Evolutionary conservation across 2,888 invertebrate genomes (phyloP).

Genomic region (Pomacea canaliculata): DNA sequence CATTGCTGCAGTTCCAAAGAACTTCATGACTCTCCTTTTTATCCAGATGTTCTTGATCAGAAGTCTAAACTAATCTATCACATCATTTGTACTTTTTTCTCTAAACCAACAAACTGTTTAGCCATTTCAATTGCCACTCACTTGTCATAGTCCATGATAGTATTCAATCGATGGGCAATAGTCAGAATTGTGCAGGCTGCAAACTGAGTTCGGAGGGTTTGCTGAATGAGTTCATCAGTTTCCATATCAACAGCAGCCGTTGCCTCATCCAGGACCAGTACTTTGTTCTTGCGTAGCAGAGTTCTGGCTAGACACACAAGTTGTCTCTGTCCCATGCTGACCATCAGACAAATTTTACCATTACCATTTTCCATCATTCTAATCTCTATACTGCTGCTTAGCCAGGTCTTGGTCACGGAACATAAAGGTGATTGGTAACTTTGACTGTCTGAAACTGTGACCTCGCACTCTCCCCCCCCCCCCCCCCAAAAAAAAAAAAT

Average conservation of each 20-base stretch:
- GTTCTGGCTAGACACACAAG: constrained; percentile 88
- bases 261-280: constrained; percentile 68
- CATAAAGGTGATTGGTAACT: too few species aligned
- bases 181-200: constrained; percentile 74
- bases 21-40: too few species aligned
- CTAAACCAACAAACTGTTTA: too few species aligned
- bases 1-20: too few species aligned
- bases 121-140: constrained; percentile 10
- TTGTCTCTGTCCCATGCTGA: constrained; percentile 91
- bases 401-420: too few species aligned
- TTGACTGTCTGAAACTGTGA: too few species aligned
- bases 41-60: too few species aligned
- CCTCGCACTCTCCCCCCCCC: too few species aligned
- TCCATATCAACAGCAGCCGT: constrained; percentile 73
- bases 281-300: constrained; percentile 84
- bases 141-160: constrained; percentile 74
- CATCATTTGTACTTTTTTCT: too few species aligned
- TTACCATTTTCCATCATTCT: background rate
- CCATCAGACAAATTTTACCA: constrained; percentile 8
- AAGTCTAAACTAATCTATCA: too few species aligned
- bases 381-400: background rate
- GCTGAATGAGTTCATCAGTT: constrained; percentile 73
- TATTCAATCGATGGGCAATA: constrained; percentile 76
- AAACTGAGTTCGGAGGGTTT: constrained; percentile 73
- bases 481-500: too few species aligned